Percentiles rank a stretch among this genome's conserved stretches.
phyloP scores from a whole-genome alignment of 2,113 vertebrate species.

The Herpetotheres cachinnans region DNA sequence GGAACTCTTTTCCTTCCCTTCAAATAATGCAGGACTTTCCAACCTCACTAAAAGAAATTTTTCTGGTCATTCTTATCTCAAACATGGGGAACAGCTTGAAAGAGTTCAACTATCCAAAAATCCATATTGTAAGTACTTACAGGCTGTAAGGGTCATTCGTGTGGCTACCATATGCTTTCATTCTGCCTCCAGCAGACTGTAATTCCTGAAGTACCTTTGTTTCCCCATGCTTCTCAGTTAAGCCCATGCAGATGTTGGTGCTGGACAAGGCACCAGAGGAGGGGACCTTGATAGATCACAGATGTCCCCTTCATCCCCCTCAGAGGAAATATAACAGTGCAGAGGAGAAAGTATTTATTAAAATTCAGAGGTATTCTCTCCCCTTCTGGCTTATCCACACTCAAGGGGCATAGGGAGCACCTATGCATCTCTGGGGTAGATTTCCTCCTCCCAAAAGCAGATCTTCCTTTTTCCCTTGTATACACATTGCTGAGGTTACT shows the following conservation, averaged over 20 bases:
- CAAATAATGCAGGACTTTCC: neutral
- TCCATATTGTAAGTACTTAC: neutral
- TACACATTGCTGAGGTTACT: neutral
- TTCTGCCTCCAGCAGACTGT: neutral
- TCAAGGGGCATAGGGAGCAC: neutral
- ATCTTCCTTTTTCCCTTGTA: neutral
- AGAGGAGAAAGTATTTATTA: neutral
- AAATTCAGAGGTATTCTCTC: neutral
- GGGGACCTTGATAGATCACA: neutral
- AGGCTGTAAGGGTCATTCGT: neutral
- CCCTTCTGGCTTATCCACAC: neutral
- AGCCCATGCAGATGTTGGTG: neutral
- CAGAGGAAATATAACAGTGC: neutral
- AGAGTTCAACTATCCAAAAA: neutral
- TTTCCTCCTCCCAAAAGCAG: neutral
- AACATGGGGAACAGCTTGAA: neutral
- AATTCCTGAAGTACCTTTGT: neutral
- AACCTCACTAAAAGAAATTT: neutral
- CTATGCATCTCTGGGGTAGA: neutral
- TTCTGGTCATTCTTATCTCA: neutral
- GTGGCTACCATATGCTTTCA: neutral
- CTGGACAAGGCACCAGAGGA: neutral
- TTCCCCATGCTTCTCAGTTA: neutral
- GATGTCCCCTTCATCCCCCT: neutral
- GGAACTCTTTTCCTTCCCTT: neutral